Evolutionary conservation across 2,113 vertebrate genomes (phyloP).

Genomic region (Scytalopus superciliaris): DNA sequence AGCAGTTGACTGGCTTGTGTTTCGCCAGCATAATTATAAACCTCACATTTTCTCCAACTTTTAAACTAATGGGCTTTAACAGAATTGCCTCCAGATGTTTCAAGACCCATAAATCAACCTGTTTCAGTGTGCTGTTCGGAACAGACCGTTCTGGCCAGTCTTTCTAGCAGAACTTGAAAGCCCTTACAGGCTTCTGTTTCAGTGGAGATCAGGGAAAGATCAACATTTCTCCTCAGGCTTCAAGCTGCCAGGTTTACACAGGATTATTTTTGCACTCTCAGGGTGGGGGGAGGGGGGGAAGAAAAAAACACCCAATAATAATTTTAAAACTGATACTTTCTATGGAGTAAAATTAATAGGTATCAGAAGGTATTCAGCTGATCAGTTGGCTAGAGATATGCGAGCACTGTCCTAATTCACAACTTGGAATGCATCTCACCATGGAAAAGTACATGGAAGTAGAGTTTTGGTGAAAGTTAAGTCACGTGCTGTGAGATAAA

Average conservation of each 20-base stretch:
- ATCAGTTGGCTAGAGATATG: neutral
- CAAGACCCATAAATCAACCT: neutral
- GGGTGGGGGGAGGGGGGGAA: neutral
- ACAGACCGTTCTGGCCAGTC: neutral
- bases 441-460: neutral
- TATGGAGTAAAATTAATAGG: neutral
- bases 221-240: neutral
- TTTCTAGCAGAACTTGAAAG: neutral
- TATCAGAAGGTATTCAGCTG: neutral
- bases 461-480: neutral
- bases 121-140: neutral
- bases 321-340: neutral
- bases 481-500: neutral
- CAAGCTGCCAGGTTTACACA: neutral
- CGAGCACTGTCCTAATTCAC: rapidly evolving
- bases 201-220: neutral
- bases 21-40: neutral
- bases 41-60: neutral
- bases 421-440: neutral
- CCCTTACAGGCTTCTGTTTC: neutral
- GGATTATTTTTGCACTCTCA: neutral
- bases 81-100: neutral
- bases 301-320: neutral
- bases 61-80: neutral
- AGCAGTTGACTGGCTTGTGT: neutral